Base-by-base conservation (phyloP, 2,888 invertebrate genomes). In the Spodoptera picta region DNA sequence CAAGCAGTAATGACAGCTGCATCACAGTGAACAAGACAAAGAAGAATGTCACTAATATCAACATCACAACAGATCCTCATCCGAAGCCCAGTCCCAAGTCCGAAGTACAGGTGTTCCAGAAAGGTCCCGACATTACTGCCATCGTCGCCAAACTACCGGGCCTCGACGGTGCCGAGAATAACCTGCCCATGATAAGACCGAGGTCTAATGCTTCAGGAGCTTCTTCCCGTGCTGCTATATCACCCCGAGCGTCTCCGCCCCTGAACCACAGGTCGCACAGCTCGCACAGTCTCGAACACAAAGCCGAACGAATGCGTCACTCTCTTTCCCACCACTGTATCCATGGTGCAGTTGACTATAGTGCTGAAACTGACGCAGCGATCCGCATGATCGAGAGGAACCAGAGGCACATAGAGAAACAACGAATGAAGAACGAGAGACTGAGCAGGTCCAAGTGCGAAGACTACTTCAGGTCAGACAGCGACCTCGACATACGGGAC, bases 91-190 rank as follows among this genome's bases (percentile, higher is more conserved):
- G 93, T 50, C 91, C 95, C 53, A 95, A 95, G 66, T 90, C 93
- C 6, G 95, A 96, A 83, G 94, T 95, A 58, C 92, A 96, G 83
- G 96, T 97, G 51, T 97, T 97, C 84, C 97, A 97, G 87, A 96
- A 97, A 80, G 97, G 97, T 0, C 97, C 97, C 41, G 97, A 97
- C 83, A 96, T 97, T 31, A 97, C 97, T 1, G 96, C 97, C 0
- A 90, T 97, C 23, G 96, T 97, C 0, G 96, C 96, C 1, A 96
- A 95, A 81, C 87, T 96, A 43, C 96, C 96, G 0, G 96, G 96
- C 4, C 85, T 96, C 11, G 95, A 95, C 65, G 90, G 91, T 76
- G 89, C 79, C 71, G 95, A 83, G 72, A 74, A 86, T 12, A 90
- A 91, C 71, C 80, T 94, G 69, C 95, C 95, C 0, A 82, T 95